A percentile compares a stretch with the other conserved stretches of the same genome.
phyloP scores from a whole-genome alignment of 2,797 vertebrate species.

The Enteromius viviparus region DNA sequence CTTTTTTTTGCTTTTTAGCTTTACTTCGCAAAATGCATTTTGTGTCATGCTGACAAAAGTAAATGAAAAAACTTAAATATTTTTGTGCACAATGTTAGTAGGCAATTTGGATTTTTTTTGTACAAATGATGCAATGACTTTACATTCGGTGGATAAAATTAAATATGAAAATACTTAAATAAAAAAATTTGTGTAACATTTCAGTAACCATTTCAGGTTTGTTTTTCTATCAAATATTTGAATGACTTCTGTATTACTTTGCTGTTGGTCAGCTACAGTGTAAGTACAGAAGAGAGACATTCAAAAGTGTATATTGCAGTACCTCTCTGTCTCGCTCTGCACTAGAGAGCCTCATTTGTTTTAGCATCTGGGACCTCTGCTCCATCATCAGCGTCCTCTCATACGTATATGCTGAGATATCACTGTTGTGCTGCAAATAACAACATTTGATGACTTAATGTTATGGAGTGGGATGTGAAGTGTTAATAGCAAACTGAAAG shows the following conservation, averaged over 20 bases:
- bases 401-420: conserved; percentile 97
- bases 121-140: background rate
- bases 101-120: background rate
- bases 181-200: background rate
- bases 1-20: background rate
- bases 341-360: conserved; percentile 95
- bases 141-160: background rate
- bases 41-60: background rate
- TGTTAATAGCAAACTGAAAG: background rate
- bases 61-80: no score
- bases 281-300: conserved; percentile 32
- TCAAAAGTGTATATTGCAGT: conserved; percentile 7
- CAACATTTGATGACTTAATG: background rate
- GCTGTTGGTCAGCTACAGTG: background rate
- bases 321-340: conserved; percentile 94
- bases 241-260: background rate
- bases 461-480: background rate
- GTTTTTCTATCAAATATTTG: background rate
- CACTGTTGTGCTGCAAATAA: conserved; percentile 86
- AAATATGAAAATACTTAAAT: background rate
- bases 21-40: background rate
- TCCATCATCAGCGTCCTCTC: conserved; percentile 99
- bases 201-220: background rate
- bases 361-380: conserved; percentile 97
- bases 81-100: background rate